Evolutionary conservation across 2,888 invertebrate species (phyloP).

Genomic region (Hypolimnas misippus): DNA sequence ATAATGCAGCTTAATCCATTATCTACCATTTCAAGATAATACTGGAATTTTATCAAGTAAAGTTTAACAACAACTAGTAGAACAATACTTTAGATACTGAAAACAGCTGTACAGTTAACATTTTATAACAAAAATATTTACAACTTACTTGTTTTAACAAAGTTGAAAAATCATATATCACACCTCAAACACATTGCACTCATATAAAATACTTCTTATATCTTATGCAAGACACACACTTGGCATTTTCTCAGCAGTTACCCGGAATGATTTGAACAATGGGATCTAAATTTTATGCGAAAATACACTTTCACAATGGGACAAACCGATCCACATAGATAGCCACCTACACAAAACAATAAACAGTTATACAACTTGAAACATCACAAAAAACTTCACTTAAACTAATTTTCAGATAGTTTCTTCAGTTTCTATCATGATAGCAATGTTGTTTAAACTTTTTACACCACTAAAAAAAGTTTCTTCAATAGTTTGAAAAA

Average conservation of each 20-base stretch:
- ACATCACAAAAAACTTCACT: constrained; percentile 52
- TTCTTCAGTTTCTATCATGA: constrained; percentile 15
- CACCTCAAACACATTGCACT: constrained; percentile 55
- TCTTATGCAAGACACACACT: constrained; percentile 63
- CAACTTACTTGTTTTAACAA: constrained; percentile 37
- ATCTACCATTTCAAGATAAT: constrained; percentile 27
- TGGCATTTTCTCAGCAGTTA: constrained; percentile 69
- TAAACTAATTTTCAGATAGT: constrained; percentile 41
- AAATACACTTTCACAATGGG: constrained; percentile 80
- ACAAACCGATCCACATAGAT: constrained; percentile 62
- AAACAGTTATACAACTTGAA: constrained; percentile 71
- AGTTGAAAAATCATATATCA: constrained; percentile 38
- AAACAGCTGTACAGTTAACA: neutral
- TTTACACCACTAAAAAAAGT: constrained; percentile 42
- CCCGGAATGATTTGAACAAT: constrained; percentile 79
- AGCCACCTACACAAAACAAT: constrained; percentile 81
- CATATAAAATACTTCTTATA: constrained; percentile 46
- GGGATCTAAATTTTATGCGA: constrained; percentile 81
- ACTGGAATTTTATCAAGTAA: constrained; percentile 5
- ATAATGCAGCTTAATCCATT: constrained; percentile 14
- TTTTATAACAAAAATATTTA: constrained; percentile 19
- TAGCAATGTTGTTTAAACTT: constrained; percentile 29
- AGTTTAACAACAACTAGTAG: neutral
- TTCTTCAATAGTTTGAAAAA: constrained; percentile 57
- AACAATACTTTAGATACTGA: neutral